These are phyloP conservation scores for Drosophila eohydei DNA, from an alignment of 2,888 invertebrate genomes.

Conservation along the genomic window DNA sequence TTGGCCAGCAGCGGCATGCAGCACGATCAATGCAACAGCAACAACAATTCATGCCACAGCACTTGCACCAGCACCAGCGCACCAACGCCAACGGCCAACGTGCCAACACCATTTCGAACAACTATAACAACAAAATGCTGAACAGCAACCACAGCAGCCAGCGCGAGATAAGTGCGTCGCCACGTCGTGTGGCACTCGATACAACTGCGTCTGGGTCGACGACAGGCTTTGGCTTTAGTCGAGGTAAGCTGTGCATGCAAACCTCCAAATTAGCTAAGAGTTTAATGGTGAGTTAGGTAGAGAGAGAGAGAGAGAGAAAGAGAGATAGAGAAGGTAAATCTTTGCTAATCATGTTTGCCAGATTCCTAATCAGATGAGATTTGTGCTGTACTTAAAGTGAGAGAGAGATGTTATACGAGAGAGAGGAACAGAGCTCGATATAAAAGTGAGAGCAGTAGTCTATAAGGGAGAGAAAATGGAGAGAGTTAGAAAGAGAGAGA, in stretches of 20 bases:
- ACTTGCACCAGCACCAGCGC: conserved; percentile 44
- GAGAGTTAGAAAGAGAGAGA: no score
- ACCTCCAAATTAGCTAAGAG: not conserved
- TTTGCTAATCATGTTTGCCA: no score
- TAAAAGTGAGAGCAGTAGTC: no score
- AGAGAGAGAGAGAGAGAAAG: not conserved
- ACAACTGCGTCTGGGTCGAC: conserved; percentile 84
- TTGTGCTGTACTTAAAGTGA: not conserved
- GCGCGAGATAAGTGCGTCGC: conserved; percentile 76
- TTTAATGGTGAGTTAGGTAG: not conserved
- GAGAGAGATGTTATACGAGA: not conserved
- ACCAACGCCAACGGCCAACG: conserved; percentile 31
- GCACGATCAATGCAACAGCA: conserved; percentile 59
- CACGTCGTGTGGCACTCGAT: conserved; percentile 80
- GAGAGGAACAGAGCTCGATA: not conserved
- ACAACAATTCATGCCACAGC: conserved; percentile 49
- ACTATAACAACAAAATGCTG: conserved; percentile 59
- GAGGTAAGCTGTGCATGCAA: conserved; percentile 76
- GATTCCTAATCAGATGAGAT: not conserved
- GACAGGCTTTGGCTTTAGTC: conserved; percentile 82
- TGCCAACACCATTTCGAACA: conserved; percentile 36
- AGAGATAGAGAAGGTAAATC: no score
- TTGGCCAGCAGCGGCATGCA: conserved; percentile 60
- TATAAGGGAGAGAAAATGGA: no score
- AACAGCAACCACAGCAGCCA: conserved; percentile 74